Conservation (phyloP, 2,797 vertebrate genomes). For the Micrastur ruficollis region DNA sequence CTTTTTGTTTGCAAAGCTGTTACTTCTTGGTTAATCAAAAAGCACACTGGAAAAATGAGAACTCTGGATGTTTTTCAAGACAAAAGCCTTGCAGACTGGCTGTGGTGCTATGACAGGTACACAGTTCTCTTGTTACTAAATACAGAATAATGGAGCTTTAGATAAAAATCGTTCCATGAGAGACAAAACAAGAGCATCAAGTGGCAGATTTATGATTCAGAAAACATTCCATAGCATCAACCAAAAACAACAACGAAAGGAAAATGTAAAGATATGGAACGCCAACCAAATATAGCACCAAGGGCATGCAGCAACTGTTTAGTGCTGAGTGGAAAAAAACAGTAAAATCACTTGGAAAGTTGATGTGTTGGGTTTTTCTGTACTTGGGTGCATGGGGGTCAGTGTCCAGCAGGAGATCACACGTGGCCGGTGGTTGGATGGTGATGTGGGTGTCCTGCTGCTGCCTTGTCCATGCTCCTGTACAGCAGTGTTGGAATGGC, state of each 20-base stretch:
- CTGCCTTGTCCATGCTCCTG: accelerated
- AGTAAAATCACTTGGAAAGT: not conserved
- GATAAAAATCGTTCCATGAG: not conserved
- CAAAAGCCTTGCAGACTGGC: not conserved
- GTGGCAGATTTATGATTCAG: not conserved
- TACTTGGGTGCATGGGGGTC: accelerated
- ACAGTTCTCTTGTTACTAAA: not conserved
- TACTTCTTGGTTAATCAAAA: not conserved
- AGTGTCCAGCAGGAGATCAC: not conserved
- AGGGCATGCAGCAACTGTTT: not conserved
- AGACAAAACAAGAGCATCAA: not conserved
- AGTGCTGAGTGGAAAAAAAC: not conserved
- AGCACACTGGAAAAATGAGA: not conserved
- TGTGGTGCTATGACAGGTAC: not conserved
- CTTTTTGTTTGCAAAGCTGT: not conserved
- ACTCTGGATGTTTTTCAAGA: not conserved
- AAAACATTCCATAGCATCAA: constrained; percentile 13
- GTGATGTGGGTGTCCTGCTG: not conserved
- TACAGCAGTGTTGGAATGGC: accelerated
- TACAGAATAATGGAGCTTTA: not conserved
- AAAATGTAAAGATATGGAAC: not conserved
- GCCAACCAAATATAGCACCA: not conserved
- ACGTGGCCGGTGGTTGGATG: accelerated
- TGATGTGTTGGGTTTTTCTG: not conserved
- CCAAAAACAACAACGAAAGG: not conserved